Evolutionary conservation across 2,797 vertebrate species (phyloP).

Genomic region (Gobio occitaniae): DNA sequence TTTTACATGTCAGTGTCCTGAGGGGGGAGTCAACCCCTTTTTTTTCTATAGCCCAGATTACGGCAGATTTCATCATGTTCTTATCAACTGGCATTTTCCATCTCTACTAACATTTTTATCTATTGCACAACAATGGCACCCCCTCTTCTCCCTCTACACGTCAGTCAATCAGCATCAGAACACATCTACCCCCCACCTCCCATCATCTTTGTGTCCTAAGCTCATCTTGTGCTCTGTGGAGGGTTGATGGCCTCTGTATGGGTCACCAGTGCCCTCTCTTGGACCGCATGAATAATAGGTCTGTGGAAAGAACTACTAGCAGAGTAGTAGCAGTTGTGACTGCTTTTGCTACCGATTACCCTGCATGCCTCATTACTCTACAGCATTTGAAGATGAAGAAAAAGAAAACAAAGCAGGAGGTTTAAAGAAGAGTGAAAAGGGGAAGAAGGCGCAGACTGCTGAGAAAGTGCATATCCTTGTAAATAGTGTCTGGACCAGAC

Average conservation of each 20-base stretch:
- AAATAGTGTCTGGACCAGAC: not conserved
- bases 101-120: constrained; percentile 35
- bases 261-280: constrained; percentile 61
- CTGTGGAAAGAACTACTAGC: constrained; percentile 39
- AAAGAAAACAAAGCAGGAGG: not conserved
- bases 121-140: constrained; percentile 16
- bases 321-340: constrained; percentile 50
- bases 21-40: constrained; percentile 13
- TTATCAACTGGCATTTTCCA: constrained; percentile 56
- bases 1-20: not conserved
- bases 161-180: constrained; percentile 52
- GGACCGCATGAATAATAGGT: constrained; percentile 55
- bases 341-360: constrained; percentile 69
- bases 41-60: constrained; percentile 70
- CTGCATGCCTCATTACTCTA: constrained; percentile 67
- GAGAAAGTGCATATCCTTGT: not conserved
- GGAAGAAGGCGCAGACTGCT: not conserved
- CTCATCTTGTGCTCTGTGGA: constrained; percentile 8
- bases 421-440: constrained; percentile 16
- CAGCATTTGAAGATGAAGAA: constrained; percentile 42
- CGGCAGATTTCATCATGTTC: constrained; percentile 77
- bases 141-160: constrained; percentile 49
- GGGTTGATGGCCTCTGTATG: constrained; percentile 1
- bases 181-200: constrained; percentile 38
- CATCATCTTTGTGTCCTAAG: constrained; percentile 53